Evolutionary conservation across 2,797 vertebrate species (phyloP), one percentile per base, ranked within the genome.

Genomic region (Lagocephalus sceleratus): DNA sequence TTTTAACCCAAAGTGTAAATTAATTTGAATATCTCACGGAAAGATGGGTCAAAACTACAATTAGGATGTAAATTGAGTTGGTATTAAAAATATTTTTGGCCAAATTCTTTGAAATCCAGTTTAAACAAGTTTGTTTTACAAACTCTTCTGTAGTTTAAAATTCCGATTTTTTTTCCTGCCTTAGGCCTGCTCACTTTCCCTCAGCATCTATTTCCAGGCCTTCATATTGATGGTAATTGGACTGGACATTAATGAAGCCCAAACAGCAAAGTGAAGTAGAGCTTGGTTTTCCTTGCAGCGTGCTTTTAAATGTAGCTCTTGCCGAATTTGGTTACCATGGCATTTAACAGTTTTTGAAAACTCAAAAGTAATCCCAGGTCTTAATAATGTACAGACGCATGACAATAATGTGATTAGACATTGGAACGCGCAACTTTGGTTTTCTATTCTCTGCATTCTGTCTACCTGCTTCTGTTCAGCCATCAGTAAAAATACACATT

Each of bases 221-320:
- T 53, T 70, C 55, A 46, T 23, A 58, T 63, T 81, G 78, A 85
- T 9, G 23, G 60, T 83, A 81, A 83, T 85, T 84, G 61, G 69
- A 73, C 65, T 69, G 17, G 79, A 85, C 83, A 61, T 60, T 84
- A 87, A 87, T 84, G 79, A 87, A 68, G 68, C 79, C 66, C 73
- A 83, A 83, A 77, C 79, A 80, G 73, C 64, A 71, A 70, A 78
- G 62, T 44, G 9, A 78, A 78, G 78, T 68, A 6, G 53, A 58
- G 54, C 69, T 51, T 71, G 60, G 51, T 66, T 76, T 76, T 64
- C 66, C 51, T 42, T 46, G 57, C 59, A 67, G 71, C 59, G 66
- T 52, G 46, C 53, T 60, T 55, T 57, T 10, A 35, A 14, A 12
- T 6, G 12, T 35, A 12, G 12, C 32, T 6, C 4, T 14, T 35